Evolutionary conservation across 2,113 vertebrate species (phyloP).

Genomic region (Epinephelus fuscoguttatus): DNA sequence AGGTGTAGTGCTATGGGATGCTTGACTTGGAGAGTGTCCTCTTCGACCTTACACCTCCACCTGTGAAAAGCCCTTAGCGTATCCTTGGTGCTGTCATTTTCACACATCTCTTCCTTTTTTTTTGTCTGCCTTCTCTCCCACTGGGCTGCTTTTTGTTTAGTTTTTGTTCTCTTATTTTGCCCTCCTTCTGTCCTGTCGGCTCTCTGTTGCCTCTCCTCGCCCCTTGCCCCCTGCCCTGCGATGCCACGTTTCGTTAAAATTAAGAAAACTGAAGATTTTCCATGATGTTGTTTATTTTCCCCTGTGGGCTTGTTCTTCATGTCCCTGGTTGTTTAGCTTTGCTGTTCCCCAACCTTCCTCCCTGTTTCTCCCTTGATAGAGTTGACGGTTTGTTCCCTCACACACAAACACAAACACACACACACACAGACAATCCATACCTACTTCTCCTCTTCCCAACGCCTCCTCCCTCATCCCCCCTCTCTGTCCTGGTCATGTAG

Average conservation of each 20-base stretch:
- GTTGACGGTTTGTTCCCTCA: conserved; percentile 33
- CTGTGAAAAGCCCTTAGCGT: conserved; percentile 25
- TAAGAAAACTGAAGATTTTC: conserved; percentile 32
- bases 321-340: conserved; percentile 39
- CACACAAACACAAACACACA: not conserved
- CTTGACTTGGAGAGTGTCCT: conserved; percentile 27
- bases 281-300: conserved; percentile 18
- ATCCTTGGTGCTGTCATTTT: conserved; percentile 49
- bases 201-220: conserved; percentile 21
- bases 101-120: conserved; percentile 36
- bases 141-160: conserved; percentile 4
- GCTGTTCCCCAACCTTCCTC: conserved; percentile 37
- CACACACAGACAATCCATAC: not conserved
- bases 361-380: conserved; percentile 34
- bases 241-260: conserved; percentile 59
- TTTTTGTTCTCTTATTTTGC: conserved; percentile 16
- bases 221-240: conserved; percentile 32
- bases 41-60: conserved; percentile 55
- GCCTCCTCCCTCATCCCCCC: conserved; percentile 30
- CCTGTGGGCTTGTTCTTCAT: conserved; percentile 44
- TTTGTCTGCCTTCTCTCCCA: not conserved
- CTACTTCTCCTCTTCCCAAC: conserved; percentile 23
- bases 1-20: not conserved
- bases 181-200: conserved; percentile 61
- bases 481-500: conserved; percentile 62